phyloP scores from a whole-genome alignment of 2,888 invertebrate genomes.

The Nesidiocoris tenuis region DNA sequence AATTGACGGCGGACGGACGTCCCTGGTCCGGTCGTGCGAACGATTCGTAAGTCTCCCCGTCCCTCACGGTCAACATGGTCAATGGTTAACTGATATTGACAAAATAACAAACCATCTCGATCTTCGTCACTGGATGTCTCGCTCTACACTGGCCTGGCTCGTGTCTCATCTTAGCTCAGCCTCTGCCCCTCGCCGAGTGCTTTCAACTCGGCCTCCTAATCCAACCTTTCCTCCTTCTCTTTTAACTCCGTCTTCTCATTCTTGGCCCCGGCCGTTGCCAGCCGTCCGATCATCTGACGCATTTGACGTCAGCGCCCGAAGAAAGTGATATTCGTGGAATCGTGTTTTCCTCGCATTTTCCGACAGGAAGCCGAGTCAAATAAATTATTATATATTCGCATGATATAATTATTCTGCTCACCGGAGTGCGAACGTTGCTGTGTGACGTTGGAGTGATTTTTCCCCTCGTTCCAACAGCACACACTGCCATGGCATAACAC shows the following conservation, averaged over 20 bases:
- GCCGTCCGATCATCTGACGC: background rate
- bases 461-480: no score
- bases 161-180: background rate
- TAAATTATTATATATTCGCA: no score
- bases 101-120: background rate
- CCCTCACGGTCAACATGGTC: constrained; percentile 35
- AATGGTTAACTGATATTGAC: constrained; percentile 24
- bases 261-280: background rate
- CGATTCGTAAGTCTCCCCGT: constrained; percentile 15
- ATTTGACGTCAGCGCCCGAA: background rate
- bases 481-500: no score
- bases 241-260: background rate
- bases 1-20: background rate
- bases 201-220: background rate
- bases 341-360: background rate
- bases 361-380: no score
- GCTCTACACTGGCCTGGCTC: background rate
- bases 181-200: background rate
- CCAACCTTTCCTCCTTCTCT: background rate
- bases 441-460: no score
- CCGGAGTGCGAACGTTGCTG: no score
- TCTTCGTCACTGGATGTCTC: background rate
- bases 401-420: no score
- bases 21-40: constrained; percentile 15
- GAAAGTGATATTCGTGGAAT: background rate